Conservation (phyloP, 2,888 invertebrate genomes). For the Leucophenga maculata region DNA sequence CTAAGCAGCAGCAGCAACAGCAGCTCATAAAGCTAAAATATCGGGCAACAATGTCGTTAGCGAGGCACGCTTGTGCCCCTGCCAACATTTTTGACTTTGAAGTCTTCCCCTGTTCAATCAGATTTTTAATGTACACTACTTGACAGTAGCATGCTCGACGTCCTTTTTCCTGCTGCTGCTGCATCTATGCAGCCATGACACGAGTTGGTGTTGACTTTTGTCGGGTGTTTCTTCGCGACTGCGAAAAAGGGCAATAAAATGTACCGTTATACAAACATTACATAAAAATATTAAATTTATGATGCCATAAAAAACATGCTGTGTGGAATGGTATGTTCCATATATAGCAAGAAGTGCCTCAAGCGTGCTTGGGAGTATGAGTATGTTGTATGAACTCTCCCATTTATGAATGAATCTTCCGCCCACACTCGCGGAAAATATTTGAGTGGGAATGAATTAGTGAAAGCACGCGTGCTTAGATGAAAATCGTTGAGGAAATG, state of each 20-base stretch:
- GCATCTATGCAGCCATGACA: background rate
- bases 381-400: background rate
- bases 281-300: conserved; percentile 66
- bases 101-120: too few species aligned
- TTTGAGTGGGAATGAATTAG: background rate
- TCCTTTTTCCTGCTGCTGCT: background rate
- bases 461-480: background rate
- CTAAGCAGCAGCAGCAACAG: too few species aligned
- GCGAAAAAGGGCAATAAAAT: conserved; percentile 58
- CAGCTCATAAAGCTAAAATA: background rate
- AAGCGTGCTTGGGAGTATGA: background rate
- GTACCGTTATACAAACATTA: conserved; percentile 64
- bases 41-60: conserved; percentile 17
- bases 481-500: background rate
- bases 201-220: background rate
- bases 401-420: too few species aligned
- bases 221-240: background rate
- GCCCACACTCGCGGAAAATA: background rate
- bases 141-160: background rate
- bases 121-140: too few species aligned
- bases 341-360: background rate
- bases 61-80: background rate
- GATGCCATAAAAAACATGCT: conserved; percentile 58
- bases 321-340: background rate
- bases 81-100: background rate